Percentiles rank a stretch among this genome's conserved stretches.
These are phyloP conservation scores for Furcula furcula DNA, from an alignment of 2,888 invertebrate genomes.

Conservation along the genomic window DNA sequence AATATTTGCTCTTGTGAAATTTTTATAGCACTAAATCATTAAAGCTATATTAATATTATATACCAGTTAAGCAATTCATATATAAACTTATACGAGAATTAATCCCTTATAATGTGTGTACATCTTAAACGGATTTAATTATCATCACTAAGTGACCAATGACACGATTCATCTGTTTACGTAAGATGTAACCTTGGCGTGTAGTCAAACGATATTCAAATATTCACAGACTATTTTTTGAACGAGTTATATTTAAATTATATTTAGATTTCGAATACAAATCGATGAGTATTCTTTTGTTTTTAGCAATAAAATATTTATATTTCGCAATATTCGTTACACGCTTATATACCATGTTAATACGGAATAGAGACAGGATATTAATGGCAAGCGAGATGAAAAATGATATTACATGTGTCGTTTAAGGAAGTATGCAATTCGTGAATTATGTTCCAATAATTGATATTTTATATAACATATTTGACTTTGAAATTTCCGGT, in stretches of 20 bases:
- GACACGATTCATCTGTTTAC: slow-evolving; percentile 16
- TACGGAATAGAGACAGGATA: not conserved
- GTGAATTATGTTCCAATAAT: not conserved
- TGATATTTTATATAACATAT: not conserved
- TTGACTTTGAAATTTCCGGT: not conserved
- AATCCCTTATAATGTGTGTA: slow-evolving; percentile 1
- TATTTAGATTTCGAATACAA: not conserved
- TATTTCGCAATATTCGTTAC: not conserved
- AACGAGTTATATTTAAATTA: not conserved
- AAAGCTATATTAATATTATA: not conserved
- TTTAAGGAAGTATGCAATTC: not conserved
- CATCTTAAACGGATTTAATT: slow-evolving; percentile 20
- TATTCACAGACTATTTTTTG: slow-evolving; percentile 11
- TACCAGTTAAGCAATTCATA: not conserved
- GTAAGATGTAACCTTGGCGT: slow-evolving; percentile 24
- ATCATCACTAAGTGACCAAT: slow-evolving; percentile 21
- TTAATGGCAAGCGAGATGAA: not conserved
- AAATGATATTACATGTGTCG: not conserved
- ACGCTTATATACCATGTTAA: not conserved
- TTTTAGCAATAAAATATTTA: slow-evolving; percentile 6
- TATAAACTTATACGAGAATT: not conserved
- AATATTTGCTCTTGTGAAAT: too few species aligned
- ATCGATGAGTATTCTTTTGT: slow-evolving; percentile 16
- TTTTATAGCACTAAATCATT: too few species aligned
- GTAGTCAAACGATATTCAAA: slow-evolving; percentile 15